Conservation (phyloP, 1,140 invertebrate genomes). For the Nomia melanderi region DNA sequence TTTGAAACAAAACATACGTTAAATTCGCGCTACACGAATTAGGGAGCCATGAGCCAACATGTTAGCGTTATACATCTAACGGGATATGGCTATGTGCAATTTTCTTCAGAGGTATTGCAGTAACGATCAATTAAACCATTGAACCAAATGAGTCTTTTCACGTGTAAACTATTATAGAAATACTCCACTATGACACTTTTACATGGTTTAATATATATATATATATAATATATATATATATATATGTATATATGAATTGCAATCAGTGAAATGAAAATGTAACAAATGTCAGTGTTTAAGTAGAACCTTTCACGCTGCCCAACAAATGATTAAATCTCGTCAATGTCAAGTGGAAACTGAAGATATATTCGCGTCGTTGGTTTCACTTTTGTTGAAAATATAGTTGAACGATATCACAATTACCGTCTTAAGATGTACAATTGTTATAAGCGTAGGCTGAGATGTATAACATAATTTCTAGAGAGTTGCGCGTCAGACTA, state of each 20-base stretch:
- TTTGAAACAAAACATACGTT: slow-evolving; percentile 65
- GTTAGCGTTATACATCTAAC: slow-evolving; percentile 72
- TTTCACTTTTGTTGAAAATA: slow-evolving; percentile 24
- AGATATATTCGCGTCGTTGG: neutral
- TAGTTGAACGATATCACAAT: slow-evolving; percentile 58
- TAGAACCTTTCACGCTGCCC: neutral
- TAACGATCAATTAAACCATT: neutral
- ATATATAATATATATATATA: too few relatives aligned
- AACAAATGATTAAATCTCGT: slow-evolving; percentile 9
- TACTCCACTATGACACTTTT: neutral
- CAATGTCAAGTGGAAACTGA: slow-evolving; percentile 3
- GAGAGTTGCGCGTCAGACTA: neutral
- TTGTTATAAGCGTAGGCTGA: slow-evolving; percentile 16
- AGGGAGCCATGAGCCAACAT: slow-evolving; percentile 67
- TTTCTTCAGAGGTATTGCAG: slow-evolving; percentile 15
- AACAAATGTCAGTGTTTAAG: neutral
- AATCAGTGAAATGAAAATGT: neutral
- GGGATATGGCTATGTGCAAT: slow-evolving; percentile 65
- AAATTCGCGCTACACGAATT: slow-evolving; percentile 52
- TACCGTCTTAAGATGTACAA: slow-evolving; percentile 10
- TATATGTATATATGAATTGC: too few relatives aligned
- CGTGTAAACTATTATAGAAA: slow-evolving; percentile 2
- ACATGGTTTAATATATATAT: neutral
- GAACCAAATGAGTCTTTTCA: neutral
- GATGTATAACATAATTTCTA: neutral